Percentiles rank a stretch among this genome's conserved stretches.
Evolutionary conservation across 2,113 vertebrate genomes (phyloP).

Genomic region (Amia ocellicauda): DNA sequence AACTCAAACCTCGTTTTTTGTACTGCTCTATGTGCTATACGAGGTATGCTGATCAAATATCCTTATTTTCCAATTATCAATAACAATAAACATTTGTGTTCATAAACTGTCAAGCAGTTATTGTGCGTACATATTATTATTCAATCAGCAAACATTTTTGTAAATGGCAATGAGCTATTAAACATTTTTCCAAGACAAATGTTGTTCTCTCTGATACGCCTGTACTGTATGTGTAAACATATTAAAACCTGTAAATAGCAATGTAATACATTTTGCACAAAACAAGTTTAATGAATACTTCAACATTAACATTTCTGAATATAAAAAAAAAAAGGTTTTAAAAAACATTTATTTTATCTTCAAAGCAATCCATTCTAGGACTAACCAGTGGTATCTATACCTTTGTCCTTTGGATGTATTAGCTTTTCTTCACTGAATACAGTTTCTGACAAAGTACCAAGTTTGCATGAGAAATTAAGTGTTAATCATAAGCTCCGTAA

Average conservation of each 20-base stretch:
- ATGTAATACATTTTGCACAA: conserved; percentile 9
- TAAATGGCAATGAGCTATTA: too few species aligned
- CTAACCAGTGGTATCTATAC: conserved; percentile 10
- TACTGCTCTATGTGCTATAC: background rate
- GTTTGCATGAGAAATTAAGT: conserved; percentile 1
- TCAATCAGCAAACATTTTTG: too few species aligned
- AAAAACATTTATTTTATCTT: conserved; percentile 10
- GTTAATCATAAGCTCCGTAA: too few species aligned
- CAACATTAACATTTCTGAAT: background rate
- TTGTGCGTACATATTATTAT: too few species aligned
- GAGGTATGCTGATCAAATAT: background rate
- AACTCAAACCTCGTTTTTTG: conserved; percentile 13
- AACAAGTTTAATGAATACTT: conserved; percentile 10
- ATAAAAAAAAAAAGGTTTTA: background rate
- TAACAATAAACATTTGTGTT: too few species aligned
- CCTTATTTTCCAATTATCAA: too few species aligned
- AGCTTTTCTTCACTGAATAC: too few species aligned
- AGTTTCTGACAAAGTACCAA: background rate
- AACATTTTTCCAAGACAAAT: too few species aligned
- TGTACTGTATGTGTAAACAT: background rate
- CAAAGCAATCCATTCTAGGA: conserved; percentile 2
- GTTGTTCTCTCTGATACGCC: too few species aligned
- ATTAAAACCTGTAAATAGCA: background rate
- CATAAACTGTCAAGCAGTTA: too few species aligned
- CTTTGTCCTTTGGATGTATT: too few species aligned